Evolutionary conservation across 1,140 invertebrate genomes (phyloP).

Genomic region (Danaus plexippus): DNA sequence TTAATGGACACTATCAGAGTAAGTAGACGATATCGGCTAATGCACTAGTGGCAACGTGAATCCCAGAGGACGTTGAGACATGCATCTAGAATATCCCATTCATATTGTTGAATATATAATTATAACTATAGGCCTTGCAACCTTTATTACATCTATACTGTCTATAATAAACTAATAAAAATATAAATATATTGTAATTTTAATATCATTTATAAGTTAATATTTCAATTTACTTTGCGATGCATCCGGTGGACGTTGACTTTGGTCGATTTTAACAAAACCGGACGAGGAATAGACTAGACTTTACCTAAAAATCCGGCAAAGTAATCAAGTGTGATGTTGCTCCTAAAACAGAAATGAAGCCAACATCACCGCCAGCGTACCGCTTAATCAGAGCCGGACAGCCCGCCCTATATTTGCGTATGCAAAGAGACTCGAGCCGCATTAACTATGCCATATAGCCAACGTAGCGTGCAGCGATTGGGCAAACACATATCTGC

Average conservation of each 20-base stretch:
- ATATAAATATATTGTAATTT: neutral
- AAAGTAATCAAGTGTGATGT: constrained; percentile 53
- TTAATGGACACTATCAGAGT: constrained; percentile 22
- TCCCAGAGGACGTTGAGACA: constrained; percentile 13
- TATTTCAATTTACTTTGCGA: too few species aligned
- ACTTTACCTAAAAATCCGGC: constrained; percentile 24
- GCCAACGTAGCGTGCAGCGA: constrained; percentile 69
- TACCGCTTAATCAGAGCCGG: constrained; percentile 66
- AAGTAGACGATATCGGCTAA: constrained; percentile 38
- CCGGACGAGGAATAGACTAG: constrained; percentile 13
- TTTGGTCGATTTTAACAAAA: too few species aligned
- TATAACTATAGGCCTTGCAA: too few species aligned
- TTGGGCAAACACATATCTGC: constrained; percentile 72
- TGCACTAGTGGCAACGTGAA: constrained; percentile 18
- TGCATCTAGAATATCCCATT: constrained; percentile 5
- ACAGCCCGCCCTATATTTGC: constrained; percentile 69
- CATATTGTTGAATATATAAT: too few species aligned
- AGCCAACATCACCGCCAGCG: constrained; percentile 49
- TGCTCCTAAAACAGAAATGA: constrained; percentile 55
- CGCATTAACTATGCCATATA: constrained; percentile 72
- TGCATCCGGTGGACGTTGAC: too few species aligned
- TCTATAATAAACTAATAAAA: too few species aligned
- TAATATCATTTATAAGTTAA: too few species aligned
- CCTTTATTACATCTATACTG: too few species aligned
- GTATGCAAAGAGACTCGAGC: constrained; percentile 71